Base-by-base conservation (phyloP, 2,888 invertebrate species). In the Lacanobia wlatinum region DNA sequence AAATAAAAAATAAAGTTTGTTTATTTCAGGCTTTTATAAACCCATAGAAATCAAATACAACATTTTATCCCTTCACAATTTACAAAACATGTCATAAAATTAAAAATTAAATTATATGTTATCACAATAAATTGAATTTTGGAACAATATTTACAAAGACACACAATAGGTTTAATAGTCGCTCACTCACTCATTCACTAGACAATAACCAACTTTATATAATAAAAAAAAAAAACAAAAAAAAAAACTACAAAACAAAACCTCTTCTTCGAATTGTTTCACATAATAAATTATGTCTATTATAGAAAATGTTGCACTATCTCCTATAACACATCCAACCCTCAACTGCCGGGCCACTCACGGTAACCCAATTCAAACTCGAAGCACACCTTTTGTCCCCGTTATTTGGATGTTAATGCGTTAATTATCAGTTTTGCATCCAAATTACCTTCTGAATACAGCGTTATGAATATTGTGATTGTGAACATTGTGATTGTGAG, bases 371-470 rank as follows among this genome's bases (percentile, higher is more conserved):
- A 92, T 88, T 87, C 85, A 86, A 87, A 80, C 77, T 82, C 84
- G 78, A 76, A 82, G 78, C 85, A 84, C 92, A 94, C 94, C 94
- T 95, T 94, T 95, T 94, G 94, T 94, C 89, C 89, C 89, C 86
- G 92, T 93, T 92, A 95, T 96, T 96, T 94, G 94, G 92, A 96
- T 96, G 95, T 90, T 95, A 96, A 96, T 95, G 89, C 89, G 92
- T 95, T 95, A 93, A 95, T 95, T 94, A 95, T 91, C 93, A 92
- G 90, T 93, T 95, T 95, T 94, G 94, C 95, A 95, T 95, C 87
- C 91, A 92, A 92, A 93, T 94, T 91, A 93, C 89, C 85, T 87
- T 88, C 83, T 85, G 85, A 84, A 87, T 84, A 82, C 84, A 65
- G 83, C 87, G 93, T 90, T 93, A 94, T 95, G 95, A 95, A 95